These are phyloP conservation scores for Characodon lateralis DNA, from an alignment of 2,797 vertebrate species.

Conservation along the genomic window DNA sequence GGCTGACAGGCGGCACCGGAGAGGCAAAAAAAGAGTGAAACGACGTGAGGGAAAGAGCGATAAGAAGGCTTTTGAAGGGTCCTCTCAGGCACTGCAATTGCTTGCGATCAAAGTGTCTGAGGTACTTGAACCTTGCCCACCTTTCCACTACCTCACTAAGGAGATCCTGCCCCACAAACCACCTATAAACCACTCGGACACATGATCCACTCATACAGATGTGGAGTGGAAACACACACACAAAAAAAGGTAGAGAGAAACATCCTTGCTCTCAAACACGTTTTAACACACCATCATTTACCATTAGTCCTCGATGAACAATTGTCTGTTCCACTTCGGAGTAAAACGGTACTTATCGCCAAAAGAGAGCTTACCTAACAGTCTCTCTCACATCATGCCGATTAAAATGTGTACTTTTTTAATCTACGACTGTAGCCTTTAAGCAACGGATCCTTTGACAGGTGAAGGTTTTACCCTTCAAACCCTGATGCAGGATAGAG, in stretches of 20 bases:
- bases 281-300: conserved; percentile 43
- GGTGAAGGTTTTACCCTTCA: conserved; percentile 63
- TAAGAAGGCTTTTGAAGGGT: conserved; percentile 69
- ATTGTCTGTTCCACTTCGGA: conserved; percentile 58
- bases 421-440: neutral
- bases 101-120: conserved; percentile 64
- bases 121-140: conserved; percentile 72
- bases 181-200: conserved; percentile 82
- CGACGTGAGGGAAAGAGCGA: conserved; percentile 50
- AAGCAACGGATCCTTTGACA: neutral
- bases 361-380: conserved; percentile 54
- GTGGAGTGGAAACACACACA: conserved; percentile 69
- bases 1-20: conserved; percentile 44
- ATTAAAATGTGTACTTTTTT: conserved; percentile 36
- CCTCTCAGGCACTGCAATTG: conserved; percentile 60
- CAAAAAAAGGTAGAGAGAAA: conserved; percentile 11
- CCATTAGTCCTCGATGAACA: conserved; percentile 73
- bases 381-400: conserved; percentile 31
- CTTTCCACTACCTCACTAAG: conserved; percentile 67
- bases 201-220: conserved; percentile 79
- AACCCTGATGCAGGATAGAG: conserved; percentile 52
- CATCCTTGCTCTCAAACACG: conserved; percentile 36
- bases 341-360: conserved; percentile 57
- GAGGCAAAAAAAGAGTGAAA: conserved; percentile 45
- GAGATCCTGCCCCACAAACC: conserved; percentile 76